Evolutionary conservation across 2,888 invertebrate genomes (phyloP), one percentile per base, ranked within the genome.

Genomic region (Oscheius myriophilus): DNA sequence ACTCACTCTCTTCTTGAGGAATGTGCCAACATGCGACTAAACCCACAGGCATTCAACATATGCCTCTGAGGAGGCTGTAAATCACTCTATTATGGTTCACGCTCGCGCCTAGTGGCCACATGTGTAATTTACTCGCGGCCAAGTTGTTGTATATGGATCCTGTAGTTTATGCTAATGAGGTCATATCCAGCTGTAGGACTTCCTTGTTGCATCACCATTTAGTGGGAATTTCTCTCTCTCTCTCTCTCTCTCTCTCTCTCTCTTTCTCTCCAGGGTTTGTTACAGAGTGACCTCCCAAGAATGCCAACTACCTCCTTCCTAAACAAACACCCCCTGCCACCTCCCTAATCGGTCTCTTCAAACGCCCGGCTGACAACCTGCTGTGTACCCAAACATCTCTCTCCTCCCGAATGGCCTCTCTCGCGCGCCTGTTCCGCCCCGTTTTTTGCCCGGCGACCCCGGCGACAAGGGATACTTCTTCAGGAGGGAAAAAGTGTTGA

Each of bases 361-460:
- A 58, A 39, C 26, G 43, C n/a, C 58, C 58, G 57, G 57, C 57
- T 39, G 57, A 42, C 57, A 42, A 58, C 58, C 58, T 58, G 58
- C 58, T 58, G 58, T 4, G 58, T 21, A 23, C 18, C 21, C 58
- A 42, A 58, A 58, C 23, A 58, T 39, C 55, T 23, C 26, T 49
- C 43, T n/a, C 25, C 21, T 25, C 23, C 23, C n/a, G 21, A 51
- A 18, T 18, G 51, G 25, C 18, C 11, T 12, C 25, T 51, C 21
- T 25, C 51, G 12, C 51, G 51, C 23, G 51, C 51, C 12, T 51
- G 25, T 51, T 51, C 21, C 21, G 23, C 51, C 25, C 51, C 46
- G n/a, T 46, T 46, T 46, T 51, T 51, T 21, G 46, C 12, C 14
- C 46, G 46, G n/a, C 21, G 3, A 3, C 4, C 46, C 6, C 46